Evolutionary conservation across 35 echinoderm and acorn worm genomes (phyloP), one percentile per base, ranked within the genome.

Genomic region (Eucidaris tribuloides): DNA sequence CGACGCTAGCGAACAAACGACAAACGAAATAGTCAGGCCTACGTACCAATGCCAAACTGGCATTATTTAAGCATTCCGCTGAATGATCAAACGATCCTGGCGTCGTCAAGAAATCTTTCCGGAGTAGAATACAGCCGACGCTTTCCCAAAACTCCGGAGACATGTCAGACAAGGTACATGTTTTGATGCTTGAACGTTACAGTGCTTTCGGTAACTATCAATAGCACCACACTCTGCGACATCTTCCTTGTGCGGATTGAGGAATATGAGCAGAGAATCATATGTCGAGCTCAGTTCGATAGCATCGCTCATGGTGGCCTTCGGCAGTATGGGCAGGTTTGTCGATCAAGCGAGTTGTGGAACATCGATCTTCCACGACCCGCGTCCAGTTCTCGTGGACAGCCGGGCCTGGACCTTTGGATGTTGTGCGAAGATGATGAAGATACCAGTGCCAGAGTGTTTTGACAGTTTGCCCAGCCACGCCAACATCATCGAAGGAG

Each of bases 341-440:
- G 29, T 35, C 71, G 46, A 45, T 96, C 83, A n/a, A 45, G 93
- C 86, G 0, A 86, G 62, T 11, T n/a, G 37, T 28, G 93, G 93
- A 29, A 79, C 19, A 14, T 84, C 77, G 30, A 87, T 77, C 17
- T 79, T 77, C 3, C 93, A 88, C 15, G 91, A 38, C 1, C 83
- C 88, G 7, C 61, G 7, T 22, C 91, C 88, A 4, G 91, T 41
- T 38, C 54, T 29, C 7, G 29, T 46, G 46, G 46, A 46, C 9
- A 72, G 33, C 43, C 43, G 36, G 32, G 36, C 66, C 66, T 72
- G n/a, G n/a, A n/a, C n/a, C n/a, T n/a, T n/a, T n/a, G n/a, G n/a
- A n/a, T n/a, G n/a, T n/a, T n/a, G n/a, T n/a, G n/a, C n/a, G n/a
- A n/a, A n/a, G n/a, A n/a, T n/a, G n/a, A n/a, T n/a, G n/a, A n/a